phyloP scores from a whole-genome alignment of 2,797 vertebrate genomes.

The Platyrinchus mystaceus region DNA sequence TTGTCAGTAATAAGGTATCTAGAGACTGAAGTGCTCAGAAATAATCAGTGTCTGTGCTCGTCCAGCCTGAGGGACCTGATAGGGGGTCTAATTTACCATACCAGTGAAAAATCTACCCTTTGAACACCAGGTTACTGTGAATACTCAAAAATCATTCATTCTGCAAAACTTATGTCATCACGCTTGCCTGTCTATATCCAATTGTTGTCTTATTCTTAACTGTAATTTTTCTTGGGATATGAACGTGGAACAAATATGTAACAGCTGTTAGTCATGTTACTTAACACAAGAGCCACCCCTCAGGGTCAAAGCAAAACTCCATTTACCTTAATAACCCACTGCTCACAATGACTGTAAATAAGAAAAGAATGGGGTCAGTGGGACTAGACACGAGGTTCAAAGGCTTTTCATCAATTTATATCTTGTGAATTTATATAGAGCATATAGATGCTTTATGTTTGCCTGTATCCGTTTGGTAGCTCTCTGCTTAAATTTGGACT shows the following conservation, averaged over 20 bases:
- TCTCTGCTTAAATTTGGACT: background rate
- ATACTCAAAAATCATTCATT: conserved; percentile 17
- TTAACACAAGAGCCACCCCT: conserved; percentile 13
- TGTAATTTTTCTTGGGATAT: background rate
- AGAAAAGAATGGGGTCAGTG: background rate
- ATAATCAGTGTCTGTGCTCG: background rate
- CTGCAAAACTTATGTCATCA: background rate
- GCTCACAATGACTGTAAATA: conserved; percentile 6
- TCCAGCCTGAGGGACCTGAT: background rate
- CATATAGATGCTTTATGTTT: background rate
- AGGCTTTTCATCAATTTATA: conserved; percentile 4
- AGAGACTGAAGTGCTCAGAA: background rate
- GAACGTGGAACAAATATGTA: background rate
- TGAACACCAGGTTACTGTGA: background rate
- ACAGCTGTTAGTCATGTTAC: background rate
- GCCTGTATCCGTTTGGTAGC: background rate
- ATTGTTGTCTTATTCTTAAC: background rate
- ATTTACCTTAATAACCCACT: conserved; percentile 35
- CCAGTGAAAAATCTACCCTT: background rate
- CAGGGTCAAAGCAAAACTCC: conserved; percentile 34
- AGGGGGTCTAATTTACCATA: conserved; percentile 9
- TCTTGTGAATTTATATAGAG: background rate
- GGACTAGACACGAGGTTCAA: background rate
- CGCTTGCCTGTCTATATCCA: background rate
- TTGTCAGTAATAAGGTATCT: background rate